Percentiles rank a stretch among this genome's conserved stretches.
phyloP scores from a whole-genome alignment of 1,140 invertebrate genomes.

The Nasonia vitripennis region DNA sequence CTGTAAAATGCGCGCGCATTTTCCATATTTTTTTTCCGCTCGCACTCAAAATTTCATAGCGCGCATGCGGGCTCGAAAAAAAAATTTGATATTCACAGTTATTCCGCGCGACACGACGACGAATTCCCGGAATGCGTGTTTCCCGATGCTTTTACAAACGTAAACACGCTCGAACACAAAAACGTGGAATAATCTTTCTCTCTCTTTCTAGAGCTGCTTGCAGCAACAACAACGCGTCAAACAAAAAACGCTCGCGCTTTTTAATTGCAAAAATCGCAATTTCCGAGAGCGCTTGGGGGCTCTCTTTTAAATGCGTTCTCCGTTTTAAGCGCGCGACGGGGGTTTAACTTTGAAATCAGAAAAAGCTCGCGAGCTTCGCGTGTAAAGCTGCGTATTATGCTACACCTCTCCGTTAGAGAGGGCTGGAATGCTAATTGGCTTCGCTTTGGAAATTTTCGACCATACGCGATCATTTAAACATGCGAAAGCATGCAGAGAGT shows the following conservation, averaged over 20 bases:
- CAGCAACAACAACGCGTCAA: background rate
- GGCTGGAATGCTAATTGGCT: background rate
- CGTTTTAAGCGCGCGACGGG: background rate
- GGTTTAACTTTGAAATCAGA: background rate
- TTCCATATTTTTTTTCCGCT: background rate
- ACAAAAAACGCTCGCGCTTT: background rate
- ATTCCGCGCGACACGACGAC: background rate
- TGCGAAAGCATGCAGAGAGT: no score
- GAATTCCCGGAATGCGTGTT: background rate
- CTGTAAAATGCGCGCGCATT: background rate
- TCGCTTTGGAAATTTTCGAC: background rate
- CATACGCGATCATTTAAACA: no score
- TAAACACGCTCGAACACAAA: background rate
- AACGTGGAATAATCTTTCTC: background rate
- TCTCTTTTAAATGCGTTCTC: background rate
- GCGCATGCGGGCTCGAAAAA: background rate
- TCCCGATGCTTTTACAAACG: background rate
- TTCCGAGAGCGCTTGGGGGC: background rate
- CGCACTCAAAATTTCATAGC: background rate
- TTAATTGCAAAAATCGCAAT: background rate
- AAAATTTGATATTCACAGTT: background rate
- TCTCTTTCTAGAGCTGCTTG: no score
- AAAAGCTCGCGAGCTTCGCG: background rate
- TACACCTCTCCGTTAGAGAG: background rate
- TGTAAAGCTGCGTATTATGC: background rate